These are phyloP conservation scores for Atta cephalotes DNA, from an alignment of 1,140 invertebrate genomes.

Conservation along the genomic window DNA sequence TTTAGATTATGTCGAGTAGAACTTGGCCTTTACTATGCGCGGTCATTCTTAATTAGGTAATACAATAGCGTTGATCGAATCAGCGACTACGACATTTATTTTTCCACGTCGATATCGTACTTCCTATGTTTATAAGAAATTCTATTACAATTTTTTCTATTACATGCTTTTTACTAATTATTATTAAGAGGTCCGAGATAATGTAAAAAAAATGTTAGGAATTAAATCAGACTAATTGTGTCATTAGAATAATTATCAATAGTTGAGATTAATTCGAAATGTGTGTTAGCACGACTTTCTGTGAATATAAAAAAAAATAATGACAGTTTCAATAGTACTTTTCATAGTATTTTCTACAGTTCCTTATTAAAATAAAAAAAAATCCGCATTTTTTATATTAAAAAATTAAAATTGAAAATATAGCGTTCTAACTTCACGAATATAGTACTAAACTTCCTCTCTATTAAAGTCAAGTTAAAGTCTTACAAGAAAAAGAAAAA, in stretches of 20 bases:
- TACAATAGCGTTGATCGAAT: slow-evolving; percentile 47
- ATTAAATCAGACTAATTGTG: neutral
- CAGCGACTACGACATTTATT: slow-evolving; percentile 38
- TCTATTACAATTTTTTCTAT: slow-evolving; percentile 14
- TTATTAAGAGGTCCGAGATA: neutral
- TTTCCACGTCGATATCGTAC: slow-evolving; percentile 8
- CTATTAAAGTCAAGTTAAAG: too few species aligned
- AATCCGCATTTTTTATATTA: too few species aligned
- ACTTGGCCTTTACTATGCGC: slow-evolving; percentile 20
- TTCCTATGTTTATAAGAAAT: slow-evolving; percentile 8
- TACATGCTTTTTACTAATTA: neutral
- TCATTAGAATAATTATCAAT: neutral
- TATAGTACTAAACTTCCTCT: too few species aligned
- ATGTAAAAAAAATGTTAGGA: neutral
- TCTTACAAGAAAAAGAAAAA: too few species aligned
- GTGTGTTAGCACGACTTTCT: too few species aligned
- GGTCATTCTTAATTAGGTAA: slow-evolving; percentile 44
- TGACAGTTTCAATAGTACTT: too few species aligned
- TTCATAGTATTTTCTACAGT: too few species aligned
- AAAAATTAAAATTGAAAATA: too few species aligned
- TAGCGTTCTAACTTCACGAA: too few species aligned
- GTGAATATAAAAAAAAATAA: too few species aligned
- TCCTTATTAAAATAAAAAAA: too few species aligned
- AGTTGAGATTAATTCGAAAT: slow-evolving; percentile 3
- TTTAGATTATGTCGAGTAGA: slow-evolving; percentile 25